These are phyloP conservation scores for Archaeoteleia sp. DNA, from an alignment of 2,888 invertebrate species.

Conservation along the genomic window DNA sequence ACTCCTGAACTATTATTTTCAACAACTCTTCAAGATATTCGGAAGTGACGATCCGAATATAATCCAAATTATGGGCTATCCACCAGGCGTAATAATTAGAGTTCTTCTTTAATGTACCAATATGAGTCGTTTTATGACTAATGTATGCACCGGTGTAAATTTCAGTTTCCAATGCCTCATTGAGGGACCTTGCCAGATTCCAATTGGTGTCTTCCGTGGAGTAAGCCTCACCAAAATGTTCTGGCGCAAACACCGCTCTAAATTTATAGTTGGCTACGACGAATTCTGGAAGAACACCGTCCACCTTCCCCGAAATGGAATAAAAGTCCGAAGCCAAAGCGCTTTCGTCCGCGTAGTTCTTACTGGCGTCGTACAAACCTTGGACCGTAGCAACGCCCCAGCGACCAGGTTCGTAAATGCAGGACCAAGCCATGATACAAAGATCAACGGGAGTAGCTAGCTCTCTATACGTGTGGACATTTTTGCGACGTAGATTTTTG, in stretches of 20 bases:
- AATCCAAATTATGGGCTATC: constrained; percentile 61
- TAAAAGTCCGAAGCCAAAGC: constrained; percentile 61
- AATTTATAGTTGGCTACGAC: constrained; percentile 69
- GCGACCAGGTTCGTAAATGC: constrained; percentile 65
- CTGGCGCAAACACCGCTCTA: constrained; percentile 63
- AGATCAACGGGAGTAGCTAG: constrained; percentile 65
- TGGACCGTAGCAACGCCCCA: constrained; percentile 66
- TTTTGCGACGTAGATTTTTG: no score
- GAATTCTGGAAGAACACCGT: constrained; percentile 64
- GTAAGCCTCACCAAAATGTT: constrained; percentile 64
- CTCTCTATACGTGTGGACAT: constrained; percentile 13
- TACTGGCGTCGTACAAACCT: constrained; percentile 64
- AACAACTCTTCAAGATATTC: constrained; percentile 62
- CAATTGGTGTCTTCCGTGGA: constrained; percentile 61
- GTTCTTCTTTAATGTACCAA: constrained; percentile 64
- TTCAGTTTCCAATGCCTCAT: constrained; percentile 63
- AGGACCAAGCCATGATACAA: constrained; percentile 70
- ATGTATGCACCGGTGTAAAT: constrained; percentile 67
- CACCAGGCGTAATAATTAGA: constrained; percentile 70
- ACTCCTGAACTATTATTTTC: constrained; percentile 61
- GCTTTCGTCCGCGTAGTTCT: constrained; percentile 64
- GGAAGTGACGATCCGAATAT: constrained; percentile 62
- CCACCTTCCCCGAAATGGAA: constrained; percentile 58
- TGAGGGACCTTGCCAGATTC: constrained; percentile 67
- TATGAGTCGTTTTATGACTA: constrained; percentile 61